Conservation (phyloP, 2,113 vertebrate species). For the Phrynocephalus versicolor region DNA sequence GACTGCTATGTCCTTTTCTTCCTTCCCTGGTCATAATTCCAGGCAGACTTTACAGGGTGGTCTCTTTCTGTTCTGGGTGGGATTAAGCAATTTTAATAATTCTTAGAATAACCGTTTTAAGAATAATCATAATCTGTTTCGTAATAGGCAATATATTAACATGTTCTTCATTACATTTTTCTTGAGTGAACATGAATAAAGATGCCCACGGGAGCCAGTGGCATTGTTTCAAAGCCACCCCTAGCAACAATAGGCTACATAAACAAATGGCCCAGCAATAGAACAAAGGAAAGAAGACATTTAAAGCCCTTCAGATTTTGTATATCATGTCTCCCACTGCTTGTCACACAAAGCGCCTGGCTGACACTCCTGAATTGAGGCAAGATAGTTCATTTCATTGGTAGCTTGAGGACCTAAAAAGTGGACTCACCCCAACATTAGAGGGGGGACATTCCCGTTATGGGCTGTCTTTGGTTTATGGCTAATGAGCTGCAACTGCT, state of each 20-base stretch:
- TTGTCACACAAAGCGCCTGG: slow-evolving; percentile 24
- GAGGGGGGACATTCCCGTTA: no score
- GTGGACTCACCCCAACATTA: no score
- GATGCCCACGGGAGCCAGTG: slow-evolving; percentile 20
- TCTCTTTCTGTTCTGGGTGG: slow-evolving; percentile 53
- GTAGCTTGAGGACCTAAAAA: no score
- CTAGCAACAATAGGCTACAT: slow-evolving; percentile 28
- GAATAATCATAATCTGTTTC: slow-evolving; percentile 37
- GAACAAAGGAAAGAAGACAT: slow-evolving; percentile 26
- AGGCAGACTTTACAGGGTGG: slow-evolving; percentile 49
- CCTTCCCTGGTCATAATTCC: background rate
- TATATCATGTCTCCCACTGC: slow-evolving; percentile 25
- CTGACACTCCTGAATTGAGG: slow-evolving; percentile 28
- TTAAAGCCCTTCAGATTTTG: slow-evolving; percentile 29
- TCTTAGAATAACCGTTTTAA: slow-evolving; percentile 36
- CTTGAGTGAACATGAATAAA: slow-evolving; percentile 27
- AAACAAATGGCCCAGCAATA: slow-evolving; percentile 1
- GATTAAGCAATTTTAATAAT: slow-evolving; percentile 56
- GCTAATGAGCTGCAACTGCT: background rate
- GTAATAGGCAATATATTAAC: slow-evolving; percentile 45
- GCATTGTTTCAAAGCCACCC: slow-evolving; percentile 31
- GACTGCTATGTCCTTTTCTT: slow-evolving; percentile 36
- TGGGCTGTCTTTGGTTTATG: no score
- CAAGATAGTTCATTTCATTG: background rate
- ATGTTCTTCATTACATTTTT: slow-evolving; percentile 29